Conservation (phyloP, 2,797 vertebrate species). For the Coendou prehensilis region DNA sequence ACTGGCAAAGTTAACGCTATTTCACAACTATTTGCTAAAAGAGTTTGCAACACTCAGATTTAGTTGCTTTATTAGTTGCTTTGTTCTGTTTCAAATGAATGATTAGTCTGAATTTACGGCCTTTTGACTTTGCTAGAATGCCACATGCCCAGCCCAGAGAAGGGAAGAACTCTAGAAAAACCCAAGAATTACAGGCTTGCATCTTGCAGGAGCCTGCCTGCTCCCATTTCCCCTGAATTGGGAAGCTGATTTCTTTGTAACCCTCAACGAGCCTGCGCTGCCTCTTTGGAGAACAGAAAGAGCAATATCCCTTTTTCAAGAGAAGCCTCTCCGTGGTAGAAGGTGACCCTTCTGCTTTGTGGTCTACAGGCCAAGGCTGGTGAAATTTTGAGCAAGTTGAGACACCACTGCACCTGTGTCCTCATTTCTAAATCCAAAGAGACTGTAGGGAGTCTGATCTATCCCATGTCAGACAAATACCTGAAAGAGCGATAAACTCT, state of each 20-base stretch:
- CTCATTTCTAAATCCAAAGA: neutral
- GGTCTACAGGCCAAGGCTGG: neutral
- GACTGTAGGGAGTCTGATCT: neutral
- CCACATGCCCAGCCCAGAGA: neutral
- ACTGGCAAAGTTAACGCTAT: slow-evolving; percentile 79
- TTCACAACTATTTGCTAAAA: slow-evolving; percentile 83
- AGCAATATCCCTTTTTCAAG: slow-evolving; percentile 71
- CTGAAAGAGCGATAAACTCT: neutral
- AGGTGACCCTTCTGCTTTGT: neutral
- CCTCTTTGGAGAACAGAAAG: slow-evolving; percentile 84
- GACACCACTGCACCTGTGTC: neutral
- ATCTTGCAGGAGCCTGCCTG: neutral
- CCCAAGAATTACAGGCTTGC: neutral
- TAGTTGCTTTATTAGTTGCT: slow-evolving; percentile 29
- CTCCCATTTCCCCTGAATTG: slow-evolving; percentile 55
- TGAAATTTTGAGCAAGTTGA: neutral
- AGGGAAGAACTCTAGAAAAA: neutral
- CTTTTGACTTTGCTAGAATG: slow-evolving; percentile 58
- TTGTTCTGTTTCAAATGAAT: slow-evolving; percentile 65
- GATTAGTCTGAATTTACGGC: slow-evolving; percentile 51
- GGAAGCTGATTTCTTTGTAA: slow-evolving; percentile 79
- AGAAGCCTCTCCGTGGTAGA: neutral
- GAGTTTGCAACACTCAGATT: slow-evolving; percentile 72
- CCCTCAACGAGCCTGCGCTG: slow-evolving; percentile 9
- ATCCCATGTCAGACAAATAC: neutral